Conservation (phyloP, 2,888 invertebrate species). For the Sarcophaga subvicina region DNA sequence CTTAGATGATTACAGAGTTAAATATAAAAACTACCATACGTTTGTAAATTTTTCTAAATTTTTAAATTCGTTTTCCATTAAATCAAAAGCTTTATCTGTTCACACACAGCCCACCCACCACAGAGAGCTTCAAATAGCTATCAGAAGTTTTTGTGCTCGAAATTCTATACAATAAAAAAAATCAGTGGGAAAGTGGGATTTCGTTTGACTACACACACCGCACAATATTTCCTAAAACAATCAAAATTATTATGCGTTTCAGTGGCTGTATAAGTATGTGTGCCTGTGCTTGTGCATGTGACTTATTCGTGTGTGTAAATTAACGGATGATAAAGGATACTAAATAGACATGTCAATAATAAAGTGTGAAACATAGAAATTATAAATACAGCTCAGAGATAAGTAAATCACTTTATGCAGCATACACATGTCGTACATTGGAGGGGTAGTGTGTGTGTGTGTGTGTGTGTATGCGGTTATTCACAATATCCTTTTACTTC, state of each 20-base stretch:
- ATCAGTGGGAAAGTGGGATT: too few relatives aligned
- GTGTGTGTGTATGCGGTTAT: conserved; percentile 8
- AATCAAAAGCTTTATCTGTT: too few relatives aligned
- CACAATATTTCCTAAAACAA: conserved; percentile 20
- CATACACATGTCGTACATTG: background rate
- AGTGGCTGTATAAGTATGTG: background rate
- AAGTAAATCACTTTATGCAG: background rate
- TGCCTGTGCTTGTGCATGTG: background rate
- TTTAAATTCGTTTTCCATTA: too few relatives aligned
- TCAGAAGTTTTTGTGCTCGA: too few relatives aligned
- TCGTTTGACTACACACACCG: background rate
- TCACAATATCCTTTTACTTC: conserved; percentile 9
- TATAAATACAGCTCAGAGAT: conserved; percentile 26
- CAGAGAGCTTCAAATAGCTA: too few relatives aligned
- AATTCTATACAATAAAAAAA: too few relatives aligned
- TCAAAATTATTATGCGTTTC: conserved; percentile 50
- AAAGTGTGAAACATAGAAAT: conserved; percentile 58
- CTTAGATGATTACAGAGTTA: too few relatives aligned
- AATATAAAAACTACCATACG: too few relatives aligned
- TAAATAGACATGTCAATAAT: conserved; percentile 68
- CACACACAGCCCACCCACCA: too few relatives aligned
- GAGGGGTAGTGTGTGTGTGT: background rate
- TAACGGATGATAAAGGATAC: conserved; percentile 42
- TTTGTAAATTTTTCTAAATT: too few relatives aligned
- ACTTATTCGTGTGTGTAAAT: conserved; percentile 36